Evolutionary conservation across 2,797 vertebrate genomes (phyloP).

Genomic region (Salmo trutta): DNA sequence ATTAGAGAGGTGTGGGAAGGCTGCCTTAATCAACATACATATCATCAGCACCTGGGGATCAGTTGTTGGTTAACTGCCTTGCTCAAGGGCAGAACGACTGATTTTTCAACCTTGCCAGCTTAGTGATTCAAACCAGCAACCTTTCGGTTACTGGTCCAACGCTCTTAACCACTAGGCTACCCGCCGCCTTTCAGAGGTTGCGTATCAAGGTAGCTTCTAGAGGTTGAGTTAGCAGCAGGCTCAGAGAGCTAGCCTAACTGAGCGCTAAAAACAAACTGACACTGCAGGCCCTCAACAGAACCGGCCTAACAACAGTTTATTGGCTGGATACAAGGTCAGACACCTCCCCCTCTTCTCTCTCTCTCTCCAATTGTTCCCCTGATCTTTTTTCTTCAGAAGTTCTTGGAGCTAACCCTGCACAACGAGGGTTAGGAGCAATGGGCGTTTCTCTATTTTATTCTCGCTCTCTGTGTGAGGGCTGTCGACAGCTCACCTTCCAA

Average conservation of each 20-base stretch:
- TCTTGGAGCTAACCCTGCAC: slow-evolving; percentile 51
- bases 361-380: slow-evolving; percentile 44
- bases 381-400: slow-evolving; percentile 42
- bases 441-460: slow-evolving; percentile 42
- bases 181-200: too few relatives aligned
- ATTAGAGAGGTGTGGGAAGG: too few relatives aligned
- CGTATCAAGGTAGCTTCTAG: too few relatives aligned
- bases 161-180: too few relatives aligned
- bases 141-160: too few relatives aligned
- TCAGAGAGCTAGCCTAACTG: slow-evolving; percentile 14
- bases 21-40: too few relatives aligned
- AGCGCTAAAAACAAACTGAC: not conserved
- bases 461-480: slow-evolving; percentile 46
- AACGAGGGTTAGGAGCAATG: slow-evolving; percentile 42
- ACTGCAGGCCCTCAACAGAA: slow-evolving; percentile 31
- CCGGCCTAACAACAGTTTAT: slow-evolving; percentile 48
- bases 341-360: slow-evolving; percentile 16
- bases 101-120: too few relatives aligned
- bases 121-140: too few relatives aligned
- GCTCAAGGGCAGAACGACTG: too few relatives aligned
- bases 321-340: slow-evolving; percentile 46
- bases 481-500: slow-evolving; percentile 63
- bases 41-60: too few relatives aligned
- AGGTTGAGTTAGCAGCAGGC: slow-evolving; percentile 9
- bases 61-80: too few relatives aligned